A percentile compares a stretch with the other conserved stretches of the same genome.
Conservation (phyloP, 2,113 vertebrate genomes). For the Condylura cristata region DNA sequence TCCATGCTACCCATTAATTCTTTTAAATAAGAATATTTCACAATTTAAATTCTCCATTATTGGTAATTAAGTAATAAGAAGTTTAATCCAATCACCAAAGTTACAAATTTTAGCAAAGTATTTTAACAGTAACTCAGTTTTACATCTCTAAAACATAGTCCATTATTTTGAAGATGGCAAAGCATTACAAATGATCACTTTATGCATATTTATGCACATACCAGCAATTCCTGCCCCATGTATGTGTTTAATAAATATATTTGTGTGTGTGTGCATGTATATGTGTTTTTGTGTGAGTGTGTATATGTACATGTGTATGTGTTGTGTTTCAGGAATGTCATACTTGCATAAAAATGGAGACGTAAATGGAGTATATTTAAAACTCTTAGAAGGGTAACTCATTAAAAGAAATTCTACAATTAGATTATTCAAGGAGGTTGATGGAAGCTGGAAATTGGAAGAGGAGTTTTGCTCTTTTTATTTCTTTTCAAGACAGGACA, state of each 20-base stretch:
- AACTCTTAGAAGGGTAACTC: not conserved
- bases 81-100: not conserved
- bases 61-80: conserved; percentile 7
- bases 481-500: not conserved
- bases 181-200: not conserved
- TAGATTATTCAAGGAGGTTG: not conserved
- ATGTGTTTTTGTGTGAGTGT: not conserved
- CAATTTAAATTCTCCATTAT: not conserved
- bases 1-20: not conserved
- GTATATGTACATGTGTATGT: not conserved
- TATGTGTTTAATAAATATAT: not conserved
- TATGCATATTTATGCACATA: not conserved
- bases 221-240: not conserved
- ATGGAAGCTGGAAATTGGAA: not conserved
- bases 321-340: not conserved
- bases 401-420: conserved; percentile 1
- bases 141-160: not conserved
- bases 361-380: not conserved
- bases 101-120: conserved; percentile 28
- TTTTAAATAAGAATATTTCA: not conserved
- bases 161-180: not conserved
- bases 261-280: too few relatives aligned
- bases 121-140: not conserved
- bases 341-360: not conserved
- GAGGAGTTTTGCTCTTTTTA: not conserved